Base-by-base conservation (phyloP, 2,888 invertebrate genomes). In the Hedychridium roseum region DNA sequence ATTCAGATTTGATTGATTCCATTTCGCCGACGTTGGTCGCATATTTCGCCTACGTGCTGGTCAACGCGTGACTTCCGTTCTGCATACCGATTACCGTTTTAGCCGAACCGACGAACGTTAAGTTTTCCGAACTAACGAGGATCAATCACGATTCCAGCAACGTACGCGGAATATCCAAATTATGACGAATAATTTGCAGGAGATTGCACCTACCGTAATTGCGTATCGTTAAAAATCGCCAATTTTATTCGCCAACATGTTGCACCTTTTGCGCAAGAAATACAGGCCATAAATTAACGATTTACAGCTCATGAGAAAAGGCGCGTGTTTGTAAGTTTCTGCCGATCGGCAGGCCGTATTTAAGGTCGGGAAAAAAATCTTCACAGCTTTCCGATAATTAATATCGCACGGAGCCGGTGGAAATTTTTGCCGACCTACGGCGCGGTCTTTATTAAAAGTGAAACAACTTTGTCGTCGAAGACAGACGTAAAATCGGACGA, bases 31-130 rank as follows among this genome's bases (percentile, higher is more conserved):
- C 50, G 53, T 47, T 53, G 54, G 56, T 54, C 61, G 50, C 68
- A 66, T 64, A 70, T 73, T 70, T 70, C 66, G 58, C 51, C 57
- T 67, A 71, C 73, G 73, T 73, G 73, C 61, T 42, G 54, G 42
- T 28, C 56, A 20, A 34, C 54, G 43, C 18, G 43, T 28, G 18
- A 34, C 27, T 35, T 60, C 46, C 47, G 64, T 45, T 60, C 57
- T 60, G 73, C 74, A 74, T 74, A 72, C 70, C 68, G 70, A 73
- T 72, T 55, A 65, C 67, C 60, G 57, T 70, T 73, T 70, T 66
- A 70, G 68, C 60, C 64, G 57, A 45, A 51, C 40, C 40, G 28
- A 31, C 57, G 28, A 12, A 50, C 65, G 64, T 61, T 62, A n/a
- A 62, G 62, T 71, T 72, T 71, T 71, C 60, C 58, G 38, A 50